Base-by-base conservation (phyloP, 2,113 vertebrate genomes). In the Dermatemys mawii region DNA sequence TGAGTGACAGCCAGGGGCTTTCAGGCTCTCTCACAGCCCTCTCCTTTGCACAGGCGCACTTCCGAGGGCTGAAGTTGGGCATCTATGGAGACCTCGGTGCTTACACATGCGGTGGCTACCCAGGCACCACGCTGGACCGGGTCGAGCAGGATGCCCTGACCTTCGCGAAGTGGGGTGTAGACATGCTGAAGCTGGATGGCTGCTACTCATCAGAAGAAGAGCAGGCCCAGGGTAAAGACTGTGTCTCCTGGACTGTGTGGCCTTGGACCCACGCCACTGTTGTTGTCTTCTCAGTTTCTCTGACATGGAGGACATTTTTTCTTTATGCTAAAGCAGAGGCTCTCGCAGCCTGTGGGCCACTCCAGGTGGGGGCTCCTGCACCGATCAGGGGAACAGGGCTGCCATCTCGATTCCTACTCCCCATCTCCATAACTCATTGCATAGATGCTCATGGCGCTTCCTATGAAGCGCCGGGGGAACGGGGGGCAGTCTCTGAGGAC, bases 171-270 rank as follows among this genome's bases (percentile, higher is more conserved):
- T 99, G 99, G 99, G 99, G 97, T n/a, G 98, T 99, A 93, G 99
- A 99, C 92, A 99, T 99, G 99, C 96, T 99, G 10, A 99, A 99
- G 95, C 97, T 98, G 90, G 99, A 99, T 5, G 99, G 99, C 24
- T 99, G 99, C 95, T 99, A 98, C 89, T 99, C 99, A 0, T 98
- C 98, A 0, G 50, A 81, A 11, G 32, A 80, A 1, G 98, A 98
- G 5, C 98, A 99, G 80, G 99, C 97, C 0, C 3, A 90, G 87
- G 99, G 99, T 99, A 96, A 97, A 97, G 83, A 2, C 9, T 46
- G 38, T 48, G 10, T 41, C 87, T 11, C 35, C 32, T 9, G 48
- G 1, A 1, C 26, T 93, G 21, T 63, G 84, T 89, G 1, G 1
- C 8, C 21, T 13, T 4, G 50, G 41, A 50, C 16, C 38, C 6